phyloP scores from a whole-genome alignment of 1,140 invertebrate genomes.

The Ditylenchus dipsaci region DNA sequence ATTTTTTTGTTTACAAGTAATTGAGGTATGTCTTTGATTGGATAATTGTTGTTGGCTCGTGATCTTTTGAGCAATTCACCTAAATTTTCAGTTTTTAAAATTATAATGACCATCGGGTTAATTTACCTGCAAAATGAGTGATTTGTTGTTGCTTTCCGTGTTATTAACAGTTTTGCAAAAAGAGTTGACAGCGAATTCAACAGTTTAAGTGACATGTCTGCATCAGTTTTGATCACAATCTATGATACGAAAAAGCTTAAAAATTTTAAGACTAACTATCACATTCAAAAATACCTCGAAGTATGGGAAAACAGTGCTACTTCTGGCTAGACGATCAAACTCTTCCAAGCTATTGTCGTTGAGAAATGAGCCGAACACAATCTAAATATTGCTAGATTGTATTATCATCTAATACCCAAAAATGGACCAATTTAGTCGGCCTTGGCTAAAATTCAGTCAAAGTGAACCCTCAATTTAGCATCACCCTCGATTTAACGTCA shows the following conservation, averaged over 20 bases:
- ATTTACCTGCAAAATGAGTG: background rate
- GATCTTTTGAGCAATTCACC: constrained; percentile 11
- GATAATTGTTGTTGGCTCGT: background rate
- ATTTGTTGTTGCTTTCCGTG: background rate
- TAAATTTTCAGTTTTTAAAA: background rate
- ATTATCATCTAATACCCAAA: too few species aligned
- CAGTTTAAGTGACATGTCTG: background rate
- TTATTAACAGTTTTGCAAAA: background rate
- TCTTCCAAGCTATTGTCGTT: background rate
- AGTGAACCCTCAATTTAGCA: too few species aligned
- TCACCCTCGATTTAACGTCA: too few species aligned
- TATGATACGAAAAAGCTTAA: background rate
- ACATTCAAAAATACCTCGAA: constrained; percentile 3
- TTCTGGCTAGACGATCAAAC: constrained; percentile 1
- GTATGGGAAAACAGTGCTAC: constrained; percentile 2
- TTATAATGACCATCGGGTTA: background rate
- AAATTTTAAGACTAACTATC: too few species aligned
- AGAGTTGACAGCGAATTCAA: background rate
- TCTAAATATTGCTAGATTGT: background rate
- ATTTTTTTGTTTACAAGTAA: too few species aligned
- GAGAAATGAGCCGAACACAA: constrained; percentile 9
- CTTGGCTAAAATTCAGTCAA: too few species aligned
- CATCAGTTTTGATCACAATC: background rate
- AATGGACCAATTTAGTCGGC: too few species aligned
- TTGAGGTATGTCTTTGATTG: background rate